Percentiles rank a stretch among this genome's conserved stretches.
phyloP scores from a whole-genome alignment of 2,888 invertebrate species.

The Hipparchia sbordonii region DNA sequence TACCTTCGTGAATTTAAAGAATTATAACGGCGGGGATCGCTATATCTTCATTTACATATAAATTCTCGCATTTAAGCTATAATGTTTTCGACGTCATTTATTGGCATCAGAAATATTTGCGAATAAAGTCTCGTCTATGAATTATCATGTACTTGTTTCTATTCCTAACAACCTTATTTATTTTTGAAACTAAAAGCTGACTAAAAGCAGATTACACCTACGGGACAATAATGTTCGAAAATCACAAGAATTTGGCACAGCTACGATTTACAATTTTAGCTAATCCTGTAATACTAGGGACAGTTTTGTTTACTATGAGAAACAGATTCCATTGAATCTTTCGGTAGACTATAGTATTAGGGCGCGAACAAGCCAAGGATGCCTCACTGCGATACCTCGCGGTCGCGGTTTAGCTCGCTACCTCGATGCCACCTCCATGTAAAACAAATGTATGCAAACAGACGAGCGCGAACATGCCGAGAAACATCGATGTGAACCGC shows the following conservation, averaged over 20 bases:
- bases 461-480: no score
- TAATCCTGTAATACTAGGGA: not conserved
- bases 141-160: not conserved
- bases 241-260: constrained; percentile 10
- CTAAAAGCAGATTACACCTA: not conserved
- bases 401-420: no score
- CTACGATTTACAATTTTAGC: not conserved
- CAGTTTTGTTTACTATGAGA: not conserved
- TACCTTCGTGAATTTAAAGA: no score
- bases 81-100: no score
- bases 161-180: not conserved
- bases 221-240: not conserved
- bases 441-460: no score
- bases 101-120: not conserved
- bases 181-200: not conserved
- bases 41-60: no score
- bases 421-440: no score
- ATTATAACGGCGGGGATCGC: no score
- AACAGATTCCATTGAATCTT: not conserved
- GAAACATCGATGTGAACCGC: no score
- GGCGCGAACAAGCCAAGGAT: no score
- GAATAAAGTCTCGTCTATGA: not conserved
- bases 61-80: no score
- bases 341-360: not conserved
- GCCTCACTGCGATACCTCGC: no score